Percentiles rank a stretch among this genome's conserved stretches.
Evolutionary conservation across 2,888 invertebrate species (phyloP).

Genomic region (Sussaba pulchella): DNA sequence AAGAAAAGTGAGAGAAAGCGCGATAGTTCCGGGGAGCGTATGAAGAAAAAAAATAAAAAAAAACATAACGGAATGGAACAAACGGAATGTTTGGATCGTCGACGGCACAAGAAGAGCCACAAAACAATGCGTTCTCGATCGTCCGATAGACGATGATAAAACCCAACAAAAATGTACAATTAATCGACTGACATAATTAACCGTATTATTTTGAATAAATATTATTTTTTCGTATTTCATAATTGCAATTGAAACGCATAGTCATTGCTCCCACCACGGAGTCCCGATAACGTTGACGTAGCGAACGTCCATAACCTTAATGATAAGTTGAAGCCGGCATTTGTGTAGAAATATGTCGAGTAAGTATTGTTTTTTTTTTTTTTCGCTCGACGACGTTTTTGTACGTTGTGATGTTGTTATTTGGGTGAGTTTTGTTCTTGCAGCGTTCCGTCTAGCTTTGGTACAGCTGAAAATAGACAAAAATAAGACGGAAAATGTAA

Average conservation of each 20-base stretch:
- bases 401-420: background rate
- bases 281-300: constrained; percentile 29
- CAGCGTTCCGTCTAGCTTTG: constrained; percentile 90
- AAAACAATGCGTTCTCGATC: constrained; percentile 70
- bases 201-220: constrained; percentile 73
- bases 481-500: constrained; percentile 91
- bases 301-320: constrained; percentile 74
- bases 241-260: too few relatives aligned
- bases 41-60: constrained; percentile 86
- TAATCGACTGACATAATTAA: too few relatives aligned
- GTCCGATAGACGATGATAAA: constrained; percentile 71
- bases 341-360: constrained; percentile 75
- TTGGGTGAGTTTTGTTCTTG: constrained; percentile 61
- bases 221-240: constrained; percentile 73
- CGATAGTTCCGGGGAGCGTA: constrained; percentile 83
- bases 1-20: constrained; percentile 82
- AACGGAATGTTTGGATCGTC: constrained; percentile 85
- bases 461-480: constrained; percentile 93
- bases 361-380: constrained; percentile 64
- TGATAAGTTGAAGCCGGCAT: constrained; percentile 70
- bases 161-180: constrained; percentile 42
- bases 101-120: constrained; percentile 82
- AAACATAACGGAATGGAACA: constrained; percentile 87
- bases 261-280: too few relatives aligned
- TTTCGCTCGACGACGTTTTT: background rate